Evolutionary conservation across 1,140 invertebrate species (phyloP), one percentile per base, ranked within the genome.

Genomic region (Heliconius congener): DNA sequence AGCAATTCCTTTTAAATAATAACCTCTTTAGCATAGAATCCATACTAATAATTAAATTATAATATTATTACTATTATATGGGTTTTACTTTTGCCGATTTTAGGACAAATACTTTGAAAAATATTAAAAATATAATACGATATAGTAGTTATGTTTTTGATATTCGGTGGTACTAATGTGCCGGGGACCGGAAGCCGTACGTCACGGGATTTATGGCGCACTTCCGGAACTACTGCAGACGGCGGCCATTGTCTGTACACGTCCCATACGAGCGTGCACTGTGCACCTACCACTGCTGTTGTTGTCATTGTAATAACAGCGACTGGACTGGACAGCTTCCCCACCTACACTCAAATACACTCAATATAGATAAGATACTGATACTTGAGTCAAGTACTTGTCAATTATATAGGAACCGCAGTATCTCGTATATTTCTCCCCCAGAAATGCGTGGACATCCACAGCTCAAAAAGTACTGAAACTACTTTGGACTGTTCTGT

Each of bases 161-260:
- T 57, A 57, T 57, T 57, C n/a, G n/a, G 19, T 66, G 23, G 8
- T 30, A 30, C 23, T 66, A 66, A 66, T 30, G 60, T 66, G 27
- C 60, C 60, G 60, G 60, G 60, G 60, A 9, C 27, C 60, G 60
- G 60, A 66, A 66, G 60, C 3, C 60, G 60, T 66, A 27, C 11
- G 60, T 66, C 60, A 66, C 60, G 60, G 60, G 55, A 57, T 30
- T 66, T 66, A 30, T 30, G 60, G 27, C 60, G 60, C 60, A 16
- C 23, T 27, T 27, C 60, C 60, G 60, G 60, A 66, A 66, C 60
- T 30, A 30, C 60, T 66, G 27, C 60, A 66, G 60, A 66, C 60
- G 16, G 50, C 50, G 60, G 23, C 23, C 27, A 16, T 16, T 60
- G 55, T 60, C 55, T 60, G 52, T 55, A n/a, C 55, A 57, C 34